phyloP scores from a whole-genome alignment of 2,888 invertebrate species.

The Hypselothyrea guttata region DNA sequence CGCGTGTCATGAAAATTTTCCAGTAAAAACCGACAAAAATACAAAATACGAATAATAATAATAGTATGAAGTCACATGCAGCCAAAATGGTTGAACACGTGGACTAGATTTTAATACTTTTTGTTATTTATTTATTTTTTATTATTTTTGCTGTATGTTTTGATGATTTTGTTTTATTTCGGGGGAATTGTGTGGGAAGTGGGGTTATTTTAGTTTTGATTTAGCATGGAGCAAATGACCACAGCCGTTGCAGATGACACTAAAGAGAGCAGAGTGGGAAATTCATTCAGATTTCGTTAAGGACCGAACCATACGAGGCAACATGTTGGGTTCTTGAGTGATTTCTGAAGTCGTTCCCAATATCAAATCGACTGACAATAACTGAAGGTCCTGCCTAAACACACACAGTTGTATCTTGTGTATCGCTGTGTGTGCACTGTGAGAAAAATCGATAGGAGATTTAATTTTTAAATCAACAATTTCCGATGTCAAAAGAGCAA shows the following conservation, averaged over 20 bases:
- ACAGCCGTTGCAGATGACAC: constrained; percentile 23
- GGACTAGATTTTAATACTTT: constrained; percentile 19
- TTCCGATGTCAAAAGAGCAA: no score
- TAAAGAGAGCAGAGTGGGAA: not conserved
- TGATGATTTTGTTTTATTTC: not conserved
- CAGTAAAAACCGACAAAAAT: constrained; percentile 30
- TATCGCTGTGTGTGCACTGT: constrained; percentile 10
- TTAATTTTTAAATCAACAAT: no score
- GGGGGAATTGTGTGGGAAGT: constrained; percentile 7
- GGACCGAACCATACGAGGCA: constrained; percentile 29
- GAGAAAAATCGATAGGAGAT: no score
- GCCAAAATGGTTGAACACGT: constrained; percentile 31
- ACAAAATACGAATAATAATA: constrained; percentile 26
- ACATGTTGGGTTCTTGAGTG: constrained; percentile 58
- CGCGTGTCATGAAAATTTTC: constrained; percentile 53
- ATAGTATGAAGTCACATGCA: constrained; percentile 46
- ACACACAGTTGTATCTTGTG: not conserved
- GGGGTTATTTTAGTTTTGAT: constrained; percentile 24
- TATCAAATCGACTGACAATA: constrained; percentile 49
- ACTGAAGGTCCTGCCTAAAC: not conserved
- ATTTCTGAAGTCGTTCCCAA: constrained; percentile 31
- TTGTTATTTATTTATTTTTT: no score
- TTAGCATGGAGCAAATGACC: constrained; percentile 27
- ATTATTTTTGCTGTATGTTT: not conserved
- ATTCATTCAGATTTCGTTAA: not conserved